phyloP scores from a whole-genome alignment of 2,888 invertebrate genomes.

The Venustoraphidia nigricollis region DNA sequence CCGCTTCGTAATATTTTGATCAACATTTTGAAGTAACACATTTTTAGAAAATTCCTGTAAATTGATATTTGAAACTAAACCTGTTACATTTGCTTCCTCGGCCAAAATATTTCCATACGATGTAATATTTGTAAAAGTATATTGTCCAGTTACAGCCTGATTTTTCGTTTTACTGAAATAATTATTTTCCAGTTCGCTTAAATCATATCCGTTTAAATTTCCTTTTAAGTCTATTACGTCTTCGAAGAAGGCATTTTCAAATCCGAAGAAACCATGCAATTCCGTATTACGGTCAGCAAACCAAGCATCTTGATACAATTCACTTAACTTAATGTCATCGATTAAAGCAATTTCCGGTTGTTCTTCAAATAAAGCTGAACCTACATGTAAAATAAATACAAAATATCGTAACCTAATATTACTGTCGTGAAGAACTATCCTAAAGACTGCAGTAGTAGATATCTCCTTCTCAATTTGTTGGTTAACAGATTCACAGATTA shows the following conservation, averaged over 20 bases:
- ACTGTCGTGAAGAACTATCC: no score
- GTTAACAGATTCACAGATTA: no score
- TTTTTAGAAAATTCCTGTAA: slow-evolving; percentile 27
- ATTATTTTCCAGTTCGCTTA: slow-evolving; percentile 29
- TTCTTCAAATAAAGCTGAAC: slow-evolving; percentile 26
- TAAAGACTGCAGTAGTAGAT: no score
- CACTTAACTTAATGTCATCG: slow-evolving; percentile 23
- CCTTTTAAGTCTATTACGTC: slow-evolving; percentile 21
- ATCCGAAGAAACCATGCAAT: slow-evolving; percentile 18
- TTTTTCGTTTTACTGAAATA: slow-evolving; percentile 34
- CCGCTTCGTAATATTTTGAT: slow-evolving; percentile 25
- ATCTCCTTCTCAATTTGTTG: no score
- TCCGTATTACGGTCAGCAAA: slow-evolving; percentile 25
- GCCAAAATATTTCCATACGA: slow-evolving; percentile 24
- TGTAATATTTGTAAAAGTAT: slow-evolving; percentile 27
- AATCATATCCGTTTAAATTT: slow-evolving; percentile 28
- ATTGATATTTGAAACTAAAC: slow-evolving; percentile 21
- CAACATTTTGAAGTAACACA: slow-evolving; percentile 25
- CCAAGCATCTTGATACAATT: slow-evolving; percentile 30
- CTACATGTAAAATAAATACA: slow-evolving; percentile 18
- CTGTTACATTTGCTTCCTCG: slow-evolving; percentile 20
- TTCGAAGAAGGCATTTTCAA: slow-evolving; percentile 21
- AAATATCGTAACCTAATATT: no score
- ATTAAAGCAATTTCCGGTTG: slow-evolving; percentile 28
- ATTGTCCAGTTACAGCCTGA: slow-evolving; percentile 28